Conservation (phyloP, 2,113 vertebrate genomes). For the Chionodraco myersi region DNA sequence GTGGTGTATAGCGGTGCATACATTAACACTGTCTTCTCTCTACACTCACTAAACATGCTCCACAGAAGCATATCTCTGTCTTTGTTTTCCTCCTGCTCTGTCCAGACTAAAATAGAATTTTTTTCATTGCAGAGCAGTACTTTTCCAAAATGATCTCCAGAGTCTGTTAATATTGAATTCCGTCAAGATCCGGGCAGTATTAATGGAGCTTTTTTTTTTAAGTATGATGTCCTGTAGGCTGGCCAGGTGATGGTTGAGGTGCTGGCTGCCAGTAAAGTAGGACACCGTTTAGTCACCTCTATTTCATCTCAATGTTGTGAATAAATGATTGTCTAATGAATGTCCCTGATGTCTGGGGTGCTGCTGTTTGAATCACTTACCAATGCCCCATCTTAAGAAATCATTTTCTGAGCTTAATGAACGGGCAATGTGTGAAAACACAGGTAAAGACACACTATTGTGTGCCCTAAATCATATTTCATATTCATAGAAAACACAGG, state of each 20-base stretch:
- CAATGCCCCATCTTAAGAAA: constrained; percentile 32
- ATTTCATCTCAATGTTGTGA: too few species aligned
- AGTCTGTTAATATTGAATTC: too few species aligned
- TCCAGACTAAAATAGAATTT: neutral
- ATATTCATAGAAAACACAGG: neutral
- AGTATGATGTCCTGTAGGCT: too few species aligned
- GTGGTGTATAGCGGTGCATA: too few species aligned
- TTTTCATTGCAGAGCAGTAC: neutral
- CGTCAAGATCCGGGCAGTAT: too few species aligned
- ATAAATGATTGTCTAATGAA: too few species aligned
- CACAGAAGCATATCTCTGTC: neutral
- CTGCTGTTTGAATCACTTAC: neutral
- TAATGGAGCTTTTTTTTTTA: neutral
- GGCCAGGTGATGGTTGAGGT: too few species aligned
- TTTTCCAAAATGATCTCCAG: too few species aligned
- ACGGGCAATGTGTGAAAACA: neutral
- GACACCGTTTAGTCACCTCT: too few species aligned
- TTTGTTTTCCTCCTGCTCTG: neutral
- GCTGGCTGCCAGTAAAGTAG: too few species aligned
- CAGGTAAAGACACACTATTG: neutral
- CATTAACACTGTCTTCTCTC: too few species aligned
- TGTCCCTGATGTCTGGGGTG: neutral
- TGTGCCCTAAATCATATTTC: neutral
- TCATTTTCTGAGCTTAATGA: constrained; percentile 34
- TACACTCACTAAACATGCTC: neutral